A percentile compares a stretch with the other conserved stretches of the same genome.
Evolutionary conservation across 2,113 vertebrate genomes (phyloP).

Genomic region (Scatophagus argus): DNA sequence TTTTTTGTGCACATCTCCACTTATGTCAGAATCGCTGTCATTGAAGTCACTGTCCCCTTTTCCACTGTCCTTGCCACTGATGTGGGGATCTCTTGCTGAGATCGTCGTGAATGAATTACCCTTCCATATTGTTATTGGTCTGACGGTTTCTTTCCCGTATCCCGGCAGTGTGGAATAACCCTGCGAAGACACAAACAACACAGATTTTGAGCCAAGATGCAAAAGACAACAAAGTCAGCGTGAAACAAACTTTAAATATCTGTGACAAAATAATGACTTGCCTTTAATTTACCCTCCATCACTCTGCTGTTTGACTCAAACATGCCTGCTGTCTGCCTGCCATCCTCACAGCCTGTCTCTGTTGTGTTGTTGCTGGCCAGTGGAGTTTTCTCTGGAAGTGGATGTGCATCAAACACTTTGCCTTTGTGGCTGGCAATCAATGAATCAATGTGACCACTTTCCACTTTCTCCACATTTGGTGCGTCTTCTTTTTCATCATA

Average conservation of each 20-base stretch:
- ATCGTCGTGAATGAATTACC: slow-evolving; percentile 96
- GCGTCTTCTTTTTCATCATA: slow-evolving; percentile 75
- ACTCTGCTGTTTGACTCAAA: slow-evolving; percentile 90
- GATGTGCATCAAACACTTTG: slow-evolving; percentile 89
- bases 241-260: slow-evolving; percentile 8
- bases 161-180: slow-evolving; percentile 88
- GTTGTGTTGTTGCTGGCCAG: slow-evolving; percentile 82
- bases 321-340: slow-evolving; percentile 83
- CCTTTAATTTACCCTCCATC: slow-evolving; percentile 88
- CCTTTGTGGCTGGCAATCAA: slow-evolving; percentile 82
- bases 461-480: slow-evolving; percentile 86
- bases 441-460: slow-evolving; percentile 84
- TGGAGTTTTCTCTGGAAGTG: slow-evolving; percentile 88
- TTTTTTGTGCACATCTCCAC: slow-evolving; percentile 93
- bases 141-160: slow-evolving; percentile 88
- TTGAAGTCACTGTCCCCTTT: slow-evolving; percentile 99
- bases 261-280: slow-evolving; percentile 70
- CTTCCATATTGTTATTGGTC: slow-evolving; percentile 94
- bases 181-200: slow-evolving; percentile 73
- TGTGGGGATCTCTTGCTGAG: slow-evolving; percentile 91
- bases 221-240: not conserved
- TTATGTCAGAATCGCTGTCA: slow-evolving; percentile 97
- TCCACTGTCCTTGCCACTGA: slow-evolving; percentile 98
- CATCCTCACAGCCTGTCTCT: slow-evolving; percentile 80
- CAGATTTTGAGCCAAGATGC: slow-evolving; percentile 7